Evolutionary conservation across 2,113 vertebrate species (phyloP), one percentile per base, ranked within the genome.

Genomic region (Cervus canadensis): DNA sequence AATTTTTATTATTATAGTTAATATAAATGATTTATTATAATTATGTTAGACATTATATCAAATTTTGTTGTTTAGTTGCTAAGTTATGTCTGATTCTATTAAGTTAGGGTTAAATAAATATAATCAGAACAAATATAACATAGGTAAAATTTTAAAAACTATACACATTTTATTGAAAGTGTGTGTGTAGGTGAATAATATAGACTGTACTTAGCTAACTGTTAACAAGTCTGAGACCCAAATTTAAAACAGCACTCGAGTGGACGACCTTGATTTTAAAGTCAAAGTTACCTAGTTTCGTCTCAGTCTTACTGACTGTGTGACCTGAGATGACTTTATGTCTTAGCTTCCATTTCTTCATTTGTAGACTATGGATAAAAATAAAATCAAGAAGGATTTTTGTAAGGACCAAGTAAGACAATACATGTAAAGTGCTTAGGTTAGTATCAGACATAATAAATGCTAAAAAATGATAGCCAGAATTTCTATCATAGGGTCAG

Each of bases 211-310:
- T 26, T 89, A 43, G 6, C 8, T 83, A 26, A 3, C 5, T 4
- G 5, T 62, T 21, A 59, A n/a, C 11, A 5, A 33, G 9, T 33
- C n/a, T 40, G 2, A 56, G 33, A 1, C 28, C 28, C 48, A 43
- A 5, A 62, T 26, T 45, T 59, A 28, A 7, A 25, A n/a, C 7
- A 45, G 23, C 50, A 26, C 30, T 0, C 2, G 7, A 2, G 3
- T 74, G 2, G 19, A 81, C 12, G 10, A 30, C 52, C 62, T 54
- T 28, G 26, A 48, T 28, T 62, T 30, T 40, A 40, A 7, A 81
- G 21, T n/a, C 45, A 50, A 43, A 45, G 26, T 26, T 2, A 43
- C 2, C 17, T 56, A 15, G 25, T 16, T n/a, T 85, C 10, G 2
- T 48, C 26, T 88, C 17, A 16, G n/a, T 74, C 28, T 52, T n/a